Evolutionary conservation across 1,140 invertebrate genomes (phyloP).

Genomic region (Parasteatoda tepidariorum): DNA sequence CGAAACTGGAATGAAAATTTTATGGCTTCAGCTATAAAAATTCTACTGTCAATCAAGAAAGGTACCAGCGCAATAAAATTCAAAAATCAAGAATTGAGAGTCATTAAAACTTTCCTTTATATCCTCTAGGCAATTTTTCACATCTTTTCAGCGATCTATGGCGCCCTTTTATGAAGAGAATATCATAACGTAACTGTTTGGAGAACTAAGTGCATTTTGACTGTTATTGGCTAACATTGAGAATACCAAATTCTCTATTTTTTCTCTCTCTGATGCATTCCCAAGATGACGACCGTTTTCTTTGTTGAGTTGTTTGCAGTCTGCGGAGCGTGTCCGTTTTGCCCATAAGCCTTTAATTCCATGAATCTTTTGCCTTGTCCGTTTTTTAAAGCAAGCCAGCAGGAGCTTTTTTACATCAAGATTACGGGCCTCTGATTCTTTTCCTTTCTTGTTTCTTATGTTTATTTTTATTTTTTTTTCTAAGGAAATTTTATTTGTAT

Average conservation of each 20-base stretch:
- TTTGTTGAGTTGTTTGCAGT: background rate
- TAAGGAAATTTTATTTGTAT: background rate
- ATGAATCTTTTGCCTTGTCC: background rate
- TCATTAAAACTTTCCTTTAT: no score
- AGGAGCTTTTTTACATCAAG: background rate
- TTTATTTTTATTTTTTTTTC: background rate
- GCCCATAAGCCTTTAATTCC: background rate
- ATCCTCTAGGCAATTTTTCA: no score
- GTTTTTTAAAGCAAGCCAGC: background rate
- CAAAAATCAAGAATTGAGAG: no score
- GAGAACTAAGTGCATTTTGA: background rate
- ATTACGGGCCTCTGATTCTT: background rate
- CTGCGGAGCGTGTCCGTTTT: background rate
- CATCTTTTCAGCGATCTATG: no score
- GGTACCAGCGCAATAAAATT: no score
- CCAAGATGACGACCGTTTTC: background rate
- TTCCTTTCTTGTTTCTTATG: background rate
- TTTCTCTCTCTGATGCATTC: background rate
- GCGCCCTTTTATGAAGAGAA: no score
- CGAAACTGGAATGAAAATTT: no score
- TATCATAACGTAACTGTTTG: background rate
- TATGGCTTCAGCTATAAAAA: no score
- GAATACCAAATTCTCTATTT: background rate
- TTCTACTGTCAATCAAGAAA: no score
- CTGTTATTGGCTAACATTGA: background rate